Conservation (phyloP, 2,113 vertebrate species). For the Microcebus tavaratra region DNA sequence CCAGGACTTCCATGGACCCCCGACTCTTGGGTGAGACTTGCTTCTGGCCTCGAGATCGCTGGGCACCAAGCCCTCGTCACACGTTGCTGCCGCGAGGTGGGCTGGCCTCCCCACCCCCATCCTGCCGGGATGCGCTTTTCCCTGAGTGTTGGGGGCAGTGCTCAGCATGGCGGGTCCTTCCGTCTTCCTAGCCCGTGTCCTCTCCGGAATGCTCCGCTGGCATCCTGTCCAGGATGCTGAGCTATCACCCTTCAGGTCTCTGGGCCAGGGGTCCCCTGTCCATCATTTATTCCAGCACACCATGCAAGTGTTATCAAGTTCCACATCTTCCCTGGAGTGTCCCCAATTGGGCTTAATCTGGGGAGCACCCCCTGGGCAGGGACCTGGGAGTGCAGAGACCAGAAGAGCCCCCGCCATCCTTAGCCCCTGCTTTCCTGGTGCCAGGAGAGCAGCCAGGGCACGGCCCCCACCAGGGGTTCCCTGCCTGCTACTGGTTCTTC, state of each 20-base stretch:
- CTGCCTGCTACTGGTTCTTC: too few relatives aligned
- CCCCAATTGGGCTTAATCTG: too few relatives aligned
- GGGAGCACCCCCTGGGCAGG: background rate
- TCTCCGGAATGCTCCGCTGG: background rate
- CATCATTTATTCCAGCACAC: too few relatives aligned
- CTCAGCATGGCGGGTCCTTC: background rate
- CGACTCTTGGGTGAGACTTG: background rate
- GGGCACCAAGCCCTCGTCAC: background rate
- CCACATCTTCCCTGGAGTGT: background rate
- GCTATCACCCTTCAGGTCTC: background rate
- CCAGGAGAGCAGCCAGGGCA: background rate
- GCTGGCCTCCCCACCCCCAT: background rate
- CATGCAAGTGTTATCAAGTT: rapidly evolving
- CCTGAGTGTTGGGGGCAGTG: background rate
- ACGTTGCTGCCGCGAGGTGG: too few relatives aligned
- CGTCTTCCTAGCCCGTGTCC: rapidly evolving
- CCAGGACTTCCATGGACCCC: background rate
- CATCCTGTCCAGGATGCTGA: background rate
- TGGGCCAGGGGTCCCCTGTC: too few relatives aligned
- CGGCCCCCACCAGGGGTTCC: background rate
- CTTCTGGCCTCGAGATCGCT: background rate
- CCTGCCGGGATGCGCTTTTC: background rate
- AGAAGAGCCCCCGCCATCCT: too few relatives aligned
- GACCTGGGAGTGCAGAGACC: too few relatives aligned
- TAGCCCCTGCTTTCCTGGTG: background rate